Conservation (phyloP, 2,113 vertebrate genomes). For the Calcarius ornatus region DNA sequence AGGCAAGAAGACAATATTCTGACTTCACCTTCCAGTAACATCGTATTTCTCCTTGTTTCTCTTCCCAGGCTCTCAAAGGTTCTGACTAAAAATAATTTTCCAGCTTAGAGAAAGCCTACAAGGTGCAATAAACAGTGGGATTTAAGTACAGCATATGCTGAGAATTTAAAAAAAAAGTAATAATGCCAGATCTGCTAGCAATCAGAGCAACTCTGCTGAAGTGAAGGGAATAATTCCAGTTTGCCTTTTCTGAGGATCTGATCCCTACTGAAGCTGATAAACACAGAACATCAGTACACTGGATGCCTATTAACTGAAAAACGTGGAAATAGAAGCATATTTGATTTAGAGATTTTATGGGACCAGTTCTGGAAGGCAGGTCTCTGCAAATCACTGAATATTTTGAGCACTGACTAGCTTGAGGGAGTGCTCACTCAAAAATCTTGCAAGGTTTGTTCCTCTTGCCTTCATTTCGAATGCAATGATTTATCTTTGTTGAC, state of each 20-base stretch:
- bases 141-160: background rate
- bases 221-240: background rate
- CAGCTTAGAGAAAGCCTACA: background rate
- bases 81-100: background rate
- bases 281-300: background rate
- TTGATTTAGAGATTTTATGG: background rate
- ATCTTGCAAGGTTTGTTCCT: background rate
- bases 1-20: background rate
- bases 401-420: background rate
- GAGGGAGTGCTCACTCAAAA: background rate
- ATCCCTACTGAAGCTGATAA: background rate
- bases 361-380: background rate
- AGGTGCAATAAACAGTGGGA: background rate
- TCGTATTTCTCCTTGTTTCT: background rate
- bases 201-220: background rate
- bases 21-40: background rate
- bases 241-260: background rate
- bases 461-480: background rate
- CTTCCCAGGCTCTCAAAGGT: background rate
- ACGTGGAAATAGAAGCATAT: background rate
- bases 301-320: background rate
- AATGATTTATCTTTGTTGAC: slow-evolving; percentile 32
- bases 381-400: background rate
- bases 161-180: background rate
- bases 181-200: background rate